A percentile compares a stretch with the other conserved stretches of the same genome.
Evolutionary conservation across 2,113 vertebrate species (phyloP).

Genomic region (Myotis davidii): DNA sequence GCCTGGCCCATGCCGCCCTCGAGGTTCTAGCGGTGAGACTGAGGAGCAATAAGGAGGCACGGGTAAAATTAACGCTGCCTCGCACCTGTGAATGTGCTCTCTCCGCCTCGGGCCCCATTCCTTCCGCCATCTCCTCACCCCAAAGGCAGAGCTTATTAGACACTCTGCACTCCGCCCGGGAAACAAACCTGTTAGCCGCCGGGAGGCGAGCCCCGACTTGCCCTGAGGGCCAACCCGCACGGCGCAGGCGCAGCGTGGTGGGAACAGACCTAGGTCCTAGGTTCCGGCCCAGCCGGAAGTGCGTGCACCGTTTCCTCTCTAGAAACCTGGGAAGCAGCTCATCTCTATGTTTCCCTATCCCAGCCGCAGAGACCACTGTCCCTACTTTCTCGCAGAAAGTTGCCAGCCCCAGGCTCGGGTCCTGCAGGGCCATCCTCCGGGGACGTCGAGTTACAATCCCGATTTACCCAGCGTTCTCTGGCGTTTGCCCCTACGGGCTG

Average conservation of each 20-base stretch:
- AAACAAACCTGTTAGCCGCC: too few species aligned
- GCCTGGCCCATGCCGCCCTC: neutral
- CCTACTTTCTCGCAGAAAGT: accelerated
- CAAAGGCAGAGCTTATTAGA: too few species aligned
- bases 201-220: too few species aligned
- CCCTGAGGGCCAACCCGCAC: neutral
- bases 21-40: neutral
- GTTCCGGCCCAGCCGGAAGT: neutral
- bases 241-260: neutral
- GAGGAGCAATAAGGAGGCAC: neutral
- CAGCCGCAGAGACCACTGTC: accelerated
- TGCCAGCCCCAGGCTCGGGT: too few species aligned
- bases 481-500: neutral
- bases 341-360: neutral
- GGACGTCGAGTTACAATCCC: neutral
- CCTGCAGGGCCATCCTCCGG: too few species aligned
- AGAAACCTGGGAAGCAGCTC: neutral
- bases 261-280: accelerated
- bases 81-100: neutral
- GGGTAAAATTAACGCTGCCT: too few species aligned
- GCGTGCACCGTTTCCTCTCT: neutral
- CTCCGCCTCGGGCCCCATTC: too few species aligned
- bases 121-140: neutral
- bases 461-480: neutral
- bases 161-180: accelerated